Evolutionary conservation across 2,113 vertebrate species (phyloP).

Genomic region (Conger conger): DNA sequence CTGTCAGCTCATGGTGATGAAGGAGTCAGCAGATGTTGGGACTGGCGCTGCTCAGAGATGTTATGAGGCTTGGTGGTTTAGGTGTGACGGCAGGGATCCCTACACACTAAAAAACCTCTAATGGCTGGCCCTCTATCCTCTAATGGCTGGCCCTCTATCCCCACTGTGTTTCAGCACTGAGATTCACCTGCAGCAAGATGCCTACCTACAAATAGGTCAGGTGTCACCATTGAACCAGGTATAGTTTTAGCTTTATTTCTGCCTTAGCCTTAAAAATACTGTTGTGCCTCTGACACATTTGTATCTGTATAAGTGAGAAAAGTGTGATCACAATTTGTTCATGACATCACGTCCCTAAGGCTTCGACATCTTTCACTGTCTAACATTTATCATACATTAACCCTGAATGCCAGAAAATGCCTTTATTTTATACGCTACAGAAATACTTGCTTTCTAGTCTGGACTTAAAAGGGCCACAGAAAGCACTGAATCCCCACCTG

Average conservation of each 20-base stretch:
- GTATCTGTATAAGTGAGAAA: too few relatives aligned
- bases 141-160: neutral
- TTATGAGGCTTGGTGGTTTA: neutral
- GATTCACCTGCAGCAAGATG: too few relatives aligned
- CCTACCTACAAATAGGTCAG: too few relatives aligned
- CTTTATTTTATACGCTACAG: neutral
- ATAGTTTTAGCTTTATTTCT: neutral
- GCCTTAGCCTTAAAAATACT: neutral
- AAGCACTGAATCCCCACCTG: too few relatives aligned
- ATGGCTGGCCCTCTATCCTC: neutral
- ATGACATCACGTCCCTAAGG: too few relatives aligned
- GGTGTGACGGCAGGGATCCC: neutral
- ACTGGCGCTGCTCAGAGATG: neutral
- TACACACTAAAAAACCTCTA: too few relatives aligned
- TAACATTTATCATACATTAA: neutral
- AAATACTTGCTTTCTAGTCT: too few relatives aligned
- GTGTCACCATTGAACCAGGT: neutral
- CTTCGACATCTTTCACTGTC: too few relatives aligned
- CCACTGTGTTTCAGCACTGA: neutral
- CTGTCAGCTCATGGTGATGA: neutral
- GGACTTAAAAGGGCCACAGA: too few relatives aligned
- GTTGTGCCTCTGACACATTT: neutral
- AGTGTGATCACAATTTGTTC: too few relatives aligned
- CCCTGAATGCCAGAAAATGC: neutral
- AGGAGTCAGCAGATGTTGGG: neutral